Evolutionary conservation across 1,140 invertebrate genomes (phyloP), one percentile per base, ranked within the genome.

Genomic region (Ruditapes philippinarum): DNA sequence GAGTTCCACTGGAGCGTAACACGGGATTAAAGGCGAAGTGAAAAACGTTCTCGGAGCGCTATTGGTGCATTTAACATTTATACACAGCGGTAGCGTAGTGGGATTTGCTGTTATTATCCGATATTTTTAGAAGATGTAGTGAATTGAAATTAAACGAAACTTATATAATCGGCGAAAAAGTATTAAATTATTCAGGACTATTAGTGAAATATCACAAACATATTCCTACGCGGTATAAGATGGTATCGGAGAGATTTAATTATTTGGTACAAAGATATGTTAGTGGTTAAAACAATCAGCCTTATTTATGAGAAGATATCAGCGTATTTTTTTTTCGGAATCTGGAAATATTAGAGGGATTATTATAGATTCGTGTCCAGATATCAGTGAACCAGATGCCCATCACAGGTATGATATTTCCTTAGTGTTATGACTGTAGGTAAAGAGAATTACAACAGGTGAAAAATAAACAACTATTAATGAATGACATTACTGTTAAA

Each of bases 381-480:
- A 70, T 70, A 70, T 14, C 3, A 38, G 38, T 70, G 33, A 38
- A 33, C 65, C 65, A 70, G n/a, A 70, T 70, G 65, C 65, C 65
- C 65, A 19, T 70, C 65, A 22, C 65, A 70, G 65, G 65, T 70
- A 70, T 70, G 65, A 70, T 36, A 17, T 70, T 70, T 70, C 65
- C 17, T 38, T 70, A n/a, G 38, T 70, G 65, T 40, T 70, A 40
- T 70, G 65, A 70, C 36, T 70, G 31, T 70, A 70, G 65, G 11
- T 38, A 38, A 19, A 4, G 1, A 62, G 38, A 70, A 70, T 38
- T 33, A 70, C 33, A 17, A 70, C 65, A 70, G 65, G 65, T 70
- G 65, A 70, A 70, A 70, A 38, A 70, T 70, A 14, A 70, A 70
- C 33, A 0, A 2, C 33, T 70, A 38, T 33, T 70, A 70, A 70